Evolutionary conservation across 2,888 invertebrate species (phyloP).

Genomic region (Celastrina argiolus): DNA sequence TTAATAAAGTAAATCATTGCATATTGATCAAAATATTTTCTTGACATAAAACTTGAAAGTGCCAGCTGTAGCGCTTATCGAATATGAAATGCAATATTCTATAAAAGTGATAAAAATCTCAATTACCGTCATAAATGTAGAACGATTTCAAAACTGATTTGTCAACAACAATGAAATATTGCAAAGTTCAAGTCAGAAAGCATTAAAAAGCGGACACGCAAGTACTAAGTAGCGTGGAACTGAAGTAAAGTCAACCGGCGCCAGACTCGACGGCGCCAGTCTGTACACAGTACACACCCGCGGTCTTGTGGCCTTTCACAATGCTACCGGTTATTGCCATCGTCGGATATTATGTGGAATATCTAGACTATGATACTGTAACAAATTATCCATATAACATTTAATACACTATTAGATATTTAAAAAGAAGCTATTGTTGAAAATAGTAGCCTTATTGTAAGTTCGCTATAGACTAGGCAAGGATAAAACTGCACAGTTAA

Average conservation of each 20-base stretch:
- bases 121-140: background rate
- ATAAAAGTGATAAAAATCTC: background rate
- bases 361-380: constrained; percentile 17
- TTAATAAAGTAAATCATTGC: background rate
- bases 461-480: too few relatives aligned
- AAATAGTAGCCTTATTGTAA: too few relatives aligned
- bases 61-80: background rate
- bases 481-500: too few relatives aligned
- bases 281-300: constrained; percentile 27
- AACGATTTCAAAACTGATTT: background rate
- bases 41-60: background rate
- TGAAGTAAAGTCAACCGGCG: constrained; percentile 40
- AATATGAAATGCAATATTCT: background rate
- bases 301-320: constrained; percentile 27
- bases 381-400: too few relatives aligned
- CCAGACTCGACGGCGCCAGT: constrained; percentile 48
- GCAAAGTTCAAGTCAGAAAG: constrained; percentile 15
- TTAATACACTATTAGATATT: too few relatives aligned
- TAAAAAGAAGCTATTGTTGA: too few relatives aligned
- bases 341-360: background rate
- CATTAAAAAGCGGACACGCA: constrained; percentile 15
- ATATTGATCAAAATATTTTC: background rate
- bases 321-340: constrained; percentile 28
- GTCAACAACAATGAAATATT: constrained; percentile 16
- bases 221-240: constrained; percentile 20